phyloP scores from a whole-genome alignment of 1,140 invertebrate genomes.

The Chelonus insularis region DNA sequence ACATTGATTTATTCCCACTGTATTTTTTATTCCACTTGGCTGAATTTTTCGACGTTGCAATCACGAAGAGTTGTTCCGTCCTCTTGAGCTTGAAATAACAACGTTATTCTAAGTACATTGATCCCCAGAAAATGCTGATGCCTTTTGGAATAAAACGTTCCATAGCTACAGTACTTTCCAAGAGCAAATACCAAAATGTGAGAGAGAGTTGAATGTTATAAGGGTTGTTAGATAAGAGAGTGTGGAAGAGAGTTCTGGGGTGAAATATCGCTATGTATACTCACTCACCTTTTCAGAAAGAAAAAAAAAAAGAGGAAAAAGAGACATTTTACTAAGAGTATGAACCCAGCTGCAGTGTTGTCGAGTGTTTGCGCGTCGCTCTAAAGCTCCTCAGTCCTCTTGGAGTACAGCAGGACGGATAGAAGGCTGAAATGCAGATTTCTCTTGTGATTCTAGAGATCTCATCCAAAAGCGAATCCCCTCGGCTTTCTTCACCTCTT shows the following conservation, averaged over 20 bases:
- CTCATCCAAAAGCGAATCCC: conserved; percentile 25
- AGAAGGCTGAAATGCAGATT: conserved; percentile 59
- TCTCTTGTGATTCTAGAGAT: conserved; percentile 27
- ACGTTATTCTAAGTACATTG: conserved; percentile 42
- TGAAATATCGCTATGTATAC: conserved; percentile 18
- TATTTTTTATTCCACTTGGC: conserved; percentile 6
- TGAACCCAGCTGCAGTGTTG: conserved; percentile 29
- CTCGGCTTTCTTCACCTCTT: background rate
- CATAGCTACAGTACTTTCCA: conserved; percentile 24
- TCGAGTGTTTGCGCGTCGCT: conserved; percentile 57
- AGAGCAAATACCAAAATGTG: conserved; percentile 49
- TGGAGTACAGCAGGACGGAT: conserved; percentile 43
- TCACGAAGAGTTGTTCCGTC: conserved; percentile 11
- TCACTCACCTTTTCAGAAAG: conserved; percentile 4
- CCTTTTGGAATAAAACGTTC: conserved; percentile 45
- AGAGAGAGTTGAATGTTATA: conserved; percentile 50
- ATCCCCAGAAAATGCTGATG: conserved; percentile 51
- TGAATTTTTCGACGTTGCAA: conserved; percentile 14
- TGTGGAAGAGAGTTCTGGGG: background rate
- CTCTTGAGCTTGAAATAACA: conserved; percentile 40
- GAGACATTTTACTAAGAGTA: conserved; percentile 24
- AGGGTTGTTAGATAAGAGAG: conserved; percentile 30
- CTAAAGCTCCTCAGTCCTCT: conserved; percentile 52
- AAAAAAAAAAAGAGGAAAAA: background rate
- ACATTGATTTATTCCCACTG: background rate